Base-by-base conservation (phyloP, 2,113 vertebrate genomes). In the Glaucomys volans region DNA sequence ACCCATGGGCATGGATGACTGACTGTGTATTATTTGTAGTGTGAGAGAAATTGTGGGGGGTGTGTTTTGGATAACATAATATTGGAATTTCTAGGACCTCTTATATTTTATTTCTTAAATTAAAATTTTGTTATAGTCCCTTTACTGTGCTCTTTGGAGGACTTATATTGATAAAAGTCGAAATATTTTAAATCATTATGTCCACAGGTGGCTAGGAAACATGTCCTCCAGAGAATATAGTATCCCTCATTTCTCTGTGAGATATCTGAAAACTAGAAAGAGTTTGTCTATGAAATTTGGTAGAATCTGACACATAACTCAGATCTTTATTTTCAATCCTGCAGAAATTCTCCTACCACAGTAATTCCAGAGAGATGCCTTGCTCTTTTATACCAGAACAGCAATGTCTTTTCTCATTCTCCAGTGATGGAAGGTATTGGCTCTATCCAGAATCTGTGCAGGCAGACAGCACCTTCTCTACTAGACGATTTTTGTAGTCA, bases 1-100 rank as follows among this genome's bases (percentile, higher is more conserved):
- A 79, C 11, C 0, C 28, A 3, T 24, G 44, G 11, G 24, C 8
- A 40, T 18, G 7, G 28, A 42, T 2, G 9, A 0, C 1, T 54
- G 9, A 54, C 8, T 26, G 32, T 40, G 4, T 52, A 42, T 54
- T 2, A 22, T 42, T 69, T 54, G 35, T 42, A 6, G 1, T 30
- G 4, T 44, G 14, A 47, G 22, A 72, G 28, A 44, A 44, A 50
- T 32, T 35, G 0, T 17, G 24, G 24, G 7, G 42, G 8, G 13
- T 72, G 2, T 42, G 67, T 1, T 81, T 74, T 59, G 17, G 4
- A 59, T 59, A 40, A 24, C 10, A 71, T 35, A 47, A 71, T 47
- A 40, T 22, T 79, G 44, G 7, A 71, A 59, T 71, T 47, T 72
- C 26, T 13, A 40, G 13, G 4, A 62, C 4, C 40, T 28, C 66